These are phyloP conservation scores for Pygoscelis adeliae DNA, from an alignment of 2,113 vertebrate species.

Conservation along the genomic window DNA sequence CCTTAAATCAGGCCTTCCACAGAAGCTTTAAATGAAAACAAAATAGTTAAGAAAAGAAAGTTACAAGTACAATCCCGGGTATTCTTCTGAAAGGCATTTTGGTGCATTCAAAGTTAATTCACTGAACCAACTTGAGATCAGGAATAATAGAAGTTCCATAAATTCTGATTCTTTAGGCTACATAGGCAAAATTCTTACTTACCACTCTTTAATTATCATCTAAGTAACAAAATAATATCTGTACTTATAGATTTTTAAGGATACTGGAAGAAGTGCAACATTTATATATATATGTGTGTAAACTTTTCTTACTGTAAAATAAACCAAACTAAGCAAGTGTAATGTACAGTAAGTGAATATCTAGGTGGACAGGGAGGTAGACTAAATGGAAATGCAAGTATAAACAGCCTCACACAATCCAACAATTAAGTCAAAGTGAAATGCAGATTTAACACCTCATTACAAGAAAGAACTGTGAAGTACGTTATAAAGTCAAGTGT, in stretches of 20 bases:
- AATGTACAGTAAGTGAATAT: background rate
- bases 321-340: background rate
- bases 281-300: background rate
- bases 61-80: background rate
- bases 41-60: background rate
- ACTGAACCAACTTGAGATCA: background rate
- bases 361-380: background rate
- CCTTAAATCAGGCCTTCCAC: background rate
- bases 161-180: background rate
- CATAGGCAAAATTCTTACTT: background rate
- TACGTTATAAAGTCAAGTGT: constrained; percentile 69
- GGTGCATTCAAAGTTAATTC: background rate
- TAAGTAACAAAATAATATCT: background rate
- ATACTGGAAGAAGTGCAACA: background rate
- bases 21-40: background rate
- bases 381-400: constrained; percentile 21
- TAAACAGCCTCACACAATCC: constrained; percentile 8
- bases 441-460: constrained; percentile 69
- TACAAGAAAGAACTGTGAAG: constrained; percentile 63
- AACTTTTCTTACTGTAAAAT: background rate
- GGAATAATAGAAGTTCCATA: background rate
- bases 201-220: background rate
- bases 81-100: background rate
- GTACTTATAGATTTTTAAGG: background rate
- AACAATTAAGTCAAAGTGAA: constrained; percentile 63